Conservation (phyloP, 2,888 invertebrate species). For the Tenthredo mesomela region DNA sequence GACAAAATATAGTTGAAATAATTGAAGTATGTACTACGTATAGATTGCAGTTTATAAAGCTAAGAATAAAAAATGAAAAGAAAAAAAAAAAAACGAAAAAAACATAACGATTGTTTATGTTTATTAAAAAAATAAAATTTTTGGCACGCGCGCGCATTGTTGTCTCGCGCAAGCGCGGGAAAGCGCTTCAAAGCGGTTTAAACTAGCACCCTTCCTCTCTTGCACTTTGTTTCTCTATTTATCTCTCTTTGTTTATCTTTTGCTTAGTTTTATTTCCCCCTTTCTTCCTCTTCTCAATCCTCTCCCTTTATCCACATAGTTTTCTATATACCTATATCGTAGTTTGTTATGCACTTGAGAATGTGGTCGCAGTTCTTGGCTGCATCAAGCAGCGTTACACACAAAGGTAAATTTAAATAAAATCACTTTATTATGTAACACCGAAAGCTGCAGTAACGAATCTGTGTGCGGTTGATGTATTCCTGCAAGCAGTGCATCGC, state of each 20-base stretch:
- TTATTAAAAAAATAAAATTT: constrained; percentile 1
- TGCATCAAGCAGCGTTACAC: constrained; percentile 21
- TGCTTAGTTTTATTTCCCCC: neutral
- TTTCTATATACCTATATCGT: neutral
- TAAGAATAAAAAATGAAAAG: neutral
- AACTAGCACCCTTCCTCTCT: constrained; percentile 39
- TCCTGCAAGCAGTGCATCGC: constrained; percentile 46
- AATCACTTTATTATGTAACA: constrained; percentile 64
- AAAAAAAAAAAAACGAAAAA: neutral
- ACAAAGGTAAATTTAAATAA: constrained; percentile 67
- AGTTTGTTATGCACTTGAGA: constrained; percentile 59
- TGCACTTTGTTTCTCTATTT: neutral
- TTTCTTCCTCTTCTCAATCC: neutral
- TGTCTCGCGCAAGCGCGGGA: constrained; percentile 14
- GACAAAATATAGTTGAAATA: neutral
- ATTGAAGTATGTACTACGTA: neutral
- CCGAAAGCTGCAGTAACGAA: neutral
- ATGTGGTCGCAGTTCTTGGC: constrained; percentile 26
- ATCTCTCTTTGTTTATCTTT: constrained; percentile 40
- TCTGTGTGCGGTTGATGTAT: constrained; percentile 26
- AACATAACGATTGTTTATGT: neutral
- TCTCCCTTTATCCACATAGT: neutral
- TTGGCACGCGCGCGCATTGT: constrained; percentile 34
- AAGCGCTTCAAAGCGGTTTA: constrained; percentile 37
- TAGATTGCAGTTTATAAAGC: neutral